Evolutionary conservation across 64 coral and sea anemone genomes (phyloP), one percentile per base, ranked within the genome.

Genomic region (Platygyra sinensis): DNA sequence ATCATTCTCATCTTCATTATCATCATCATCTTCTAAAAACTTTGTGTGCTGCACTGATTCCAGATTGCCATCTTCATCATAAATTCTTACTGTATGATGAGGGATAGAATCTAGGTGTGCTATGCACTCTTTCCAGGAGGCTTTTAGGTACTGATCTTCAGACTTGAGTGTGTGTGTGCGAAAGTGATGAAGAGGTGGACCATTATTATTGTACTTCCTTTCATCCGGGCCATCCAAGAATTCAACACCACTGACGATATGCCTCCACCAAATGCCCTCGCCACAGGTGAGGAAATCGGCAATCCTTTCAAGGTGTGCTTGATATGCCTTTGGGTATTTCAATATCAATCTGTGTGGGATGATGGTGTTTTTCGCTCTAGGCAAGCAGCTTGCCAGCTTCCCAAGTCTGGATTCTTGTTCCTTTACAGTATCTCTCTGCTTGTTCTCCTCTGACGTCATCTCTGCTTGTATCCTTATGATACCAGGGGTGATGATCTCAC

Each of bases 111-210:
- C 52, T 24, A 73, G 33, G 10, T 80, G 14, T 30, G 76, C 52
- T 24, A 88, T 10, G 20, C 91, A 93, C 39, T 72, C 67, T 4
- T 93, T 87, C 91, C 91, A 93, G 50, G 63, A 93, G 1, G 87
- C 60, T 38, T 38, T 50, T 17, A 92, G 73, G 28, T 87, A 65
- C 57, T 80, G 38, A 5, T 80, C 80, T 75, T 94, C 92, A n/a
- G 80, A 84, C 80, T 94, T 74, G 6, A 89, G 52, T 55, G 72
- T 85, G 10, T 62, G 39, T n/a, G 92, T 77, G 3, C 87, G 59
- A 14, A 94, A 94, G 62, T 94, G 92, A 81, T 94, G 92, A 10
- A 89, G 79, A 29, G 78, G 67, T 76, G 92, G 92, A 31, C 92
- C 92, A 13, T 83, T 22, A 76, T 72, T 46, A 39, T 73, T 75